These are phyloP conservation scores for Temnothorax rugatulus DNA, from an alignment of 2,888 invertebrate genomes.

Conservation along the genomic window DNA sequence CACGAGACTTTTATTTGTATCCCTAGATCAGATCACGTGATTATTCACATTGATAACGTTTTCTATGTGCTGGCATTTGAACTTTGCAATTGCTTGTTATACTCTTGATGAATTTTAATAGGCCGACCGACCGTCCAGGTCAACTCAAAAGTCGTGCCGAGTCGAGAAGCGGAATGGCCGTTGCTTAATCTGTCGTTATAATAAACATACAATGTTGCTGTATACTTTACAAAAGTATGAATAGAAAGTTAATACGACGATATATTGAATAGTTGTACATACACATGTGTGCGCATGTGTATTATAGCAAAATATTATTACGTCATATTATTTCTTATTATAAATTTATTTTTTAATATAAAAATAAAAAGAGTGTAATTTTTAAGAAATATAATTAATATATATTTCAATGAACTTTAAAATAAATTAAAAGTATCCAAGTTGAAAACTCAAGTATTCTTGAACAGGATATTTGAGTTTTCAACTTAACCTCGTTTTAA, in stretches of 20 bases:
- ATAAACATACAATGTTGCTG: slow-evolving; percentile 20
- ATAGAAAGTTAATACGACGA: not conserved
- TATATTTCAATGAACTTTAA: not conserved
- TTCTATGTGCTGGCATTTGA: slow-evolving; percentile 58
- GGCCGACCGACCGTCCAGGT: slow-evolving; percentile 33
- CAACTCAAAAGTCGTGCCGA: slow-evolving; percentile 35
- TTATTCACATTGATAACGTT: slow-evolving; percentile 15
- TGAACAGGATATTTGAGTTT: not conserved
- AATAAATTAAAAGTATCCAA: not conserved
- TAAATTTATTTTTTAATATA: slow-evolving; percentile 3
- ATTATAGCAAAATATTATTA: not conserved
- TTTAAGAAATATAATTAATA: not conserved
- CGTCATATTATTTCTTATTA: not conserved
- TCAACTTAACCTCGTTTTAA: not conserved
- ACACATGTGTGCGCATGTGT: not conserved
- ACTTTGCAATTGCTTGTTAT: slow-evolving; percentile 72
- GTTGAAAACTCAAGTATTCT: not conserved
- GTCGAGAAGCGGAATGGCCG: slow-evolving; percentile 10
- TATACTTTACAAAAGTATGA: slow-evolving; percentile 6
- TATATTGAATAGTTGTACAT: not conserved
- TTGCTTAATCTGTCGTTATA: slow-evolving; percentile 25
- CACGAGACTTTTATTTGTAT: not conserved
- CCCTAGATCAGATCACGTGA: not conserved
- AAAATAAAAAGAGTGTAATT: not conserved
- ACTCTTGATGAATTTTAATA: slow-evolving; percentile 75